Percentiles rank a stretch among this genome's conserved stretches.
Conservation (phyloP, 1,140 invertebrate species). For the Acromyrmex echinatior region DNA sequence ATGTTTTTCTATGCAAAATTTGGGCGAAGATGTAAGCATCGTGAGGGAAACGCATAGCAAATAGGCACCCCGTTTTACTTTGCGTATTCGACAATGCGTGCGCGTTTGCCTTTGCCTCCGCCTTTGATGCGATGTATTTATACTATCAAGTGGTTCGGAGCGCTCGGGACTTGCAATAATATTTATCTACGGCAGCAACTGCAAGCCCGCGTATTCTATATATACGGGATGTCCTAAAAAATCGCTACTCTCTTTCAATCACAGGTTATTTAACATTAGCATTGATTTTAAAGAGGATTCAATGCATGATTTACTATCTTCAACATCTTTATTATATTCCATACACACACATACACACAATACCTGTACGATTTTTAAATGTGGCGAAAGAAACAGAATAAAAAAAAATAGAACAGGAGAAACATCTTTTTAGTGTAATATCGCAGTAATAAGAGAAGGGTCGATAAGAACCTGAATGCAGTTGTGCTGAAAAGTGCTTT, state of each 20-base stretch:
- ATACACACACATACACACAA: too few relatives aligned
- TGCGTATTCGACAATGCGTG: constrained; percentile 58
- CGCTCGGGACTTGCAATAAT: constrained; percentile 76
- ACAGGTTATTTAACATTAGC: neutral
- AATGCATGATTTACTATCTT: neutral
- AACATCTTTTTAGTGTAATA: neutral
- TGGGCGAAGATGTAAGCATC: constrained; percentile 1
- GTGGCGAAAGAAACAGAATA: neutral
- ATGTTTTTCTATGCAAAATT: constrained; percentile 19
- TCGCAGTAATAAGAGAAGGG: neutral
- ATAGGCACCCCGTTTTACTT: constrained; percentile 40
- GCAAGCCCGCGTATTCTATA: constrained; percentile 38
- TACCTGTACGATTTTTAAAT: neutral
- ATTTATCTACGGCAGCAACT: constrained; percentile 74
- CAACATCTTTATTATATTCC: neutral
- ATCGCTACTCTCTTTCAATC: neutral
- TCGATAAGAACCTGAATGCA: neutral
- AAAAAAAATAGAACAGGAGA: neutral
- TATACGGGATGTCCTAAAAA: constrained; percentile 40
- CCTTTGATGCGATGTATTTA: constrained; percentile 80
- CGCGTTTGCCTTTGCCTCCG: constrained; percentile 69
- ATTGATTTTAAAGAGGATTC: neutral
- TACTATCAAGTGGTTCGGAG: constrained; percentile 79
- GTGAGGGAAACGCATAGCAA: neutral
- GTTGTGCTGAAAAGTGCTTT: neutral